Evolutionary conservation across 2,797 vertebrate species (phyloP), one percentile per base, ranked within the genome.

Genomic region (Coreius guichenoti): DNA sequence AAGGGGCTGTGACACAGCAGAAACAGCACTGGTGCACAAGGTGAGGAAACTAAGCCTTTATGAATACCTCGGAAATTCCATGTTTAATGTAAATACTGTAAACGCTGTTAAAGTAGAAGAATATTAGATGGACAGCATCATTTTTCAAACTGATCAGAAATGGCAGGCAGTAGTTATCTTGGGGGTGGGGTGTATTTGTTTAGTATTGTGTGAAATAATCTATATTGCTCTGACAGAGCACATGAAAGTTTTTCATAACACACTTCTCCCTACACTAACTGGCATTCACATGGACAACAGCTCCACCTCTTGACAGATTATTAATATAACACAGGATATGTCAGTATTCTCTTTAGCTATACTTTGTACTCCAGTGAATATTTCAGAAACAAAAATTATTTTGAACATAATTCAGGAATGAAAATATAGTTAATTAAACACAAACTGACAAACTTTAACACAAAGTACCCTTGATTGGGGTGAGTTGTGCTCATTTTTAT

Each of bases 281-380:
- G 61, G 9, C 5, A 7, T 83, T 83, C 11, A 36, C 9, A 21
- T 68, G 58, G 73, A 68, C 82, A 77, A 83, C 82, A 76, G 58
- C 23, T 36, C 82, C 82, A 76, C 49, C 82, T 76, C 47, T 54
- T 83, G 82, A 54, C 43, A 36, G 5, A 67, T 36, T n/a, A n/a
- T 67, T 51, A 29, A 65, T 19, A 67, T 29, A 76, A 33, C 56
- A 63, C 36, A 56, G 1, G 2, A 56, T 45, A n/a, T 73, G 51
- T 31, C 47, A 56, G 6, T 9, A 9, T 39, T 77, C 7, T 3
- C 2, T 75, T 65, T 51, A 31, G 43, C 31, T 75, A 54, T 19
- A 49, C 16, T 31, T 74, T 51, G 26, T 75, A 56, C 49, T 14
- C 26, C 13, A 31, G 68, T 75, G 29, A 31, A 51, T 54, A 8